phyloP scores from a whole-genome alignment of 35 echinoderm and acorn worm genomes.

The Diadema setosum region DNA sequence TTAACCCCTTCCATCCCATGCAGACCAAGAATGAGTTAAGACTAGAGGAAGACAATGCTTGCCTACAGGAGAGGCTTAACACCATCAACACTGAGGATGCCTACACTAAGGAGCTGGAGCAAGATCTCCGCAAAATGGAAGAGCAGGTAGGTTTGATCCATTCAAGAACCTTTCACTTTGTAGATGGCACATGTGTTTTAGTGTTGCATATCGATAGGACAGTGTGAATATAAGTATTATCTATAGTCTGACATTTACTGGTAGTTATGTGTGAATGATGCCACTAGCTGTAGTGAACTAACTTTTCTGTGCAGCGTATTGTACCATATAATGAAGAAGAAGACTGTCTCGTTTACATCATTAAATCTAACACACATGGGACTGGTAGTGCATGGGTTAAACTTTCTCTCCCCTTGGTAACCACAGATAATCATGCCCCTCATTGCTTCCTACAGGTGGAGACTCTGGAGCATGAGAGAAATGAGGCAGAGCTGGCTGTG shows the following conservation, averaged over 20 bases:
- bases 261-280: neutral
- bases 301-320: neutral
- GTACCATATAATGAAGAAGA: neutral
- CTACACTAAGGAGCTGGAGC: constrained; percentile 43
- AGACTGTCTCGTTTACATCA: no score
- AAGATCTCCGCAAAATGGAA: constrained; percentile 31
- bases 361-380: no score
- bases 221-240: neutral
- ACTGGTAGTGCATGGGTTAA: no score
- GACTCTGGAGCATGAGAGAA: constrained; percentile 68
- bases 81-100: constrained; percentile 42
- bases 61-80: constrained; percentile 35
- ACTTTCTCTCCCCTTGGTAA: no score
- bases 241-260: neutral
- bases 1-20: no score
- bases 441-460: constrained; percentile 62
- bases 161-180: neutral
- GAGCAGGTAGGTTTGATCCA: constrained; percentile 15
- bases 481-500: constrained; percentile 78
- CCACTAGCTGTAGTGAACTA: neutral
- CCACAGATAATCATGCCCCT: no score
- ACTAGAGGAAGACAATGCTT: constrained; percentile 47
- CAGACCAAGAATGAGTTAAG: constrained; percentile 65
- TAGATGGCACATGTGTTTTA: neutral
- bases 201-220: neutral